phyloP scores from a whole-genome alignment of 2,797 vertebrate genomes.

The Trachops cirrhosus region DNA sequence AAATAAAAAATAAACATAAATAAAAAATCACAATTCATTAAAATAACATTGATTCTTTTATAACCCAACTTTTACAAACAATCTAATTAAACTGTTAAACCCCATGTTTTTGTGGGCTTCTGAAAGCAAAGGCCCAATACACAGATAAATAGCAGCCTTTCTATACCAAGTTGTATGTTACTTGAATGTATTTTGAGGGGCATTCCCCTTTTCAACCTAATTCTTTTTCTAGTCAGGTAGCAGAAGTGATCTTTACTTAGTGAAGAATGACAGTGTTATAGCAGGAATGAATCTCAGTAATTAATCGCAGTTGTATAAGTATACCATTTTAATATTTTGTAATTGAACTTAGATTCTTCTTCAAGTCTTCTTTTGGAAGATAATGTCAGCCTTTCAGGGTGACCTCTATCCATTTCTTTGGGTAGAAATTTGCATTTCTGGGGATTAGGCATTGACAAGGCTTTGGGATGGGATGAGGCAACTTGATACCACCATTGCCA shows the following conservation, averaged over 20 bases:
- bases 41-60: neutral
- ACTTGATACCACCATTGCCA: neutral
- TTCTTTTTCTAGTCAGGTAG: neutral
- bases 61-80: conserved; percentile 13
- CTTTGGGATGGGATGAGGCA: neutral
- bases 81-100: neutral
- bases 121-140: neutral
- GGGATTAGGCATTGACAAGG: neutral
- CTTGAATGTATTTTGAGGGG: neutral
- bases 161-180: neutral
- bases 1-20: too few species aligned
- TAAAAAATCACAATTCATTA: neutral
- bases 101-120: neutral
- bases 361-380: neutral
- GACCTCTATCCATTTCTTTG: neutral
- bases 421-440: neutral
- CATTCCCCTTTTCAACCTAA: neutral
- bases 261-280: neutral
- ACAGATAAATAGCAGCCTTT: conserved; percentile 12
- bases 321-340: neutral
- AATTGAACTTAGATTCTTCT: neutral
- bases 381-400: neutral
- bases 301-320: neutral
- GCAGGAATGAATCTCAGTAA: neutral
- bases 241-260: neutral